Percentiles rank a stretch among this genome's conserved stretches.
Conservation (phyloP, 1,140 invertebrate genomes). For the Aleiodes sp. region DNA sequence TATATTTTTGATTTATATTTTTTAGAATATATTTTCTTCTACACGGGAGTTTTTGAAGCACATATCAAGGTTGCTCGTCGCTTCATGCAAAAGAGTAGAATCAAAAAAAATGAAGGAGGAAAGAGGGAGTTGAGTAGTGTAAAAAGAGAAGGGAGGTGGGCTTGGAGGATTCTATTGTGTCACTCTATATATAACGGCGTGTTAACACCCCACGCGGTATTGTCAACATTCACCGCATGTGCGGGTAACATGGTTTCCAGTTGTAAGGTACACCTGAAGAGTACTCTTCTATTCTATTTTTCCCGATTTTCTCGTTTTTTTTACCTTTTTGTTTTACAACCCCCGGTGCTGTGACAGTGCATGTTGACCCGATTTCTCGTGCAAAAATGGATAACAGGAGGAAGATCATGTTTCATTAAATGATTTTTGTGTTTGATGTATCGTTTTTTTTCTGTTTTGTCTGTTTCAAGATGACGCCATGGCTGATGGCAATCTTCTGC, state of each 20-base stretch:
- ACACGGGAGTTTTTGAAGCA: background rate
- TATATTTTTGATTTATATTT: too few relatives aligned
- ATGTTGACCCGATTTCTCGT: background rate
- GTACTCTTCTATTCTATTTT: background rate
- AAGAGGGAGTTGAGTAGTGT: slow-evolving; percentile 40
- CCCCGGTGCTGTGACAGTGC: slow-evolving; percentile 18
- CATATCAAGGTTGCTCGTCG: slow-evolving; percentile 54
- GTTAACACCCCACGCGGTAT: slow-evolving; percentile 56
- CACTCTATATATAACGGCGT: slow-evolving; percentile 62
- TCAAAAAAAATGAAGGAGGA: slow-evolving; percentile 31
- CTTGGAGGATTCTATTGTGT: slow-evolving; percentile 49
- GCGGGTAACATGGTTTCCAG: slow-evolving; percentile 65
- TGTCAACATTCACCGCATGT: slow-evolving; percentile 65
- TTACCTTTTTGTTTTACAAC: background rate
- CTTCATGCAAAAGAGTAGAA: slow-evolving; percentile 30
- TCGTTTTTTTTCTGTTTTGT: slow-evolving; percentile 24
- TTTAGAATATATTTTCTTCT: too few relatives aligned
- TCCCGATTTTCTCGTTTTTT: background rate
- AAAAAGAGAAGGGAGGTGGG: slow-evolving; percentile 32
- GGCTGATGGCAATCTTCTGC: slow-evolving; percentile 63
- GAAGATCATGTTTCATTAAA: too few relatives aligned
- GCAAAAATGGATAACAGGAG: background rate
- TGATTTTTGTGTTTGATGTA: background rate
- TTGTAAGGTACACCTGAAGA: slow-evolving; percentile 56
- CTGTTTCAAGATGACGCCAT: slow-evolving; percentile 63